A percentile compares a stretch with the other conserved stretches of the same genome.
phyloP scores from a whole-genome alignment of 2,797 vertebrate genomes.

The Sebastolobus alascanus region DNA sequence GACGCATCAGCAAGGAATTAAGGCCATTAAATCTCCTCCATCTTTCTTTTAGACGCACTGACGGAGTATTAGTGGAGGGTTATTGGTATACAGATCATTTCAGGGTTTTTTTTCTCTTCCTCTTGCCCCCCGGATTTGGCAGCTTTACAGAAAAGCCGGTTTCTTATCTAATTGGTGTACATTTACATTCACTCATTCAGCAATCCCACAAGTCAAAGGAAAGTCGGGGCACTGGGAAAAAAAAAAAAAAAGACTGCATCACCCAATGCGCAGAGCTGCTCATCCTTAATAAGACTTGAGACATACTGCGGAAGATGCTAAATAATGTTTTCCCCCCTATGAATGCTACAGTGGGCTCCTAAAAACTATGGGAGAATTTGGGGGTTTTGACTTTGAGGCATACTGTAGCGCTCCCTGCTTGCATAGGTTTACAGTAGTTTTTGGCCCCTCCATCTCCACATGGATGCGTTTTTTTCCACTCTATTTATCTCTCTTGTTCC shows the following conservation, averaged over 20 bases:
- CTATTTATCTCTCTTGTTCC: conserved; percentile 69
- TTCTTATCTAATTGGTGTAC: conserved; percentile 78
- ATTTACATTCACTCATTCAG: conserved; percentile 79
- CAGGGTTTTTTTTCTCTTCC: conserved; percentile 12
- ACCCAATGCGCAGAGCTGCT: conserved; percentile 67
- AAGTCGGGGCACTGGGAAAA: conserved; percentile 57
- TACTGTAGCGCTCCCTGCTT: conserved; percentile 50
- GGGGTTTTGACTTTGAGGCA: conserved; percentile 50
- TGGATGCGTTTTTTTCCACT: conserved; percentile 65
- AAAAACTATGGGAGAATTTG: conserved; percentile 53
- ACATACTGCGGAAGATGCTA: conserved; percentile 73
- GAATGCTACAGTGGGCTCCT: conserved; percentile 44
- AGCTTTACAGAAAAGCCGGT: conserved; percentile 71
- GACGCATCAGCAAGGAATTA: conserved; percentile 17
- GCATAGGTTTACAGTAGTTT: conserved; percentile 71
- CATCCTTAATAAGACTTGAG: conserved; percentile 77
- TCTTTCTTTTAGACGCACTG: conserved; percentile 16
- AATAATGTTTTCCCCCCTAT: conserved; percentile 37
- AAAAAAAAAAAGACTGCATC: conserved; percentile 61
- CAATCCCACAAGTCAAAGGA: conserved; percentile 69
- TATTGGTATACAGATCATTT: conserved; percentile 69
- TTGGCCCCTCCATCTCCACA: conserved; percentile 58
- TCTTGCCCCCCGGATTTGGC: conserved; percentile 60
- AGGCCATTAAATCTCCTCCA: conserved; percentile 16
- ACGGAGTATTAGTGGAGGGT: conserved; percentile 29